These are phyloP conservation scores for Isichthys henryi DNA, from an alignment of 2,113 vertebrate species.

Conservation along the genomic window DNA sequence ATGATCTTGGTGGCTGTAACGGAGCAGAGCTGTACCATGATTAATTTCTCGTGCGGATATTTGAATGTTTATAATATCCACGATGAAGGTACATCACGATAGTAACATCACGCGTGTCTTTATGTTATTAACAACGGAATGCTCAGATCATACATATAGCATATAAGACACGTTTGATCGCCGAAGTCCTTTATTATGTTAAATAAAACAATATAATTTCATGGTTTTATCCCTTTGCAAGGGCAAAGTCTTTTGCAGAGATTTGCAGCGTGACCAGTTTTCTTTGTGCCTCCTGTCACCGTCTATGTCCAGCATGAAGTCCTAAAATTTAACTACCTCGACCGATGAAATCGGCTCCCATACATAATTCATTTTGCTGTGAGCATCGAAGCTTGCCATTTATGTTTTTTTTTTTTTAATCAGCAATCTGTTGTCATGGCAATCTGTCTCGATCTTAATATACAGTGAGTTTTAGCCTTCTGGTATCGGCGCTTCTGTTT, in stretches of 20 bases:
- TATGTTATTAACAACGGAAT: background rate
- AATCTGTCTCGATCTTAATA: constrained; percentile 2
- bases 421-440: constrained; percentile 16
- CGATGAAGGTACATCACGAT: background rate
- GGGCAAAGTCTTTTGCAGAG: background rate
- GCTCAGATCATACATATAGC: background rate
- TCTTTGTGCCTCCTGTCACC: background rate
- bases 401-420: background rate
- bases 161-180: background rate
- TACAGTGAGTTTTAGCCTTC: background rate
- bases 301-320: background rate
- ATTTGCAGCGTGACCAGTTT: background rate
- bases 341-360: background rate
- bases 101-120: background rate
- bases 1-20: background rate
- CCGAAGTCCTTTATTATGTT: background rate
- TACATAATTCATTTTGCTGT: background rate
- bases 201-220: constrained; percentile 1
- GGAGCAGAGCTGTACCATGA: background rate
- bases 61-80: background rate
- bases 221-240: background rate
- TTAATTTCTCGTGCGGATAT: background rate
- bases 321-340: background rate
- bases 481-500: background rate
- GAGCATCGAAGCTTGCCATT: background rate